Evolutionary conservation across 1,140 invertebrate species (phyloP), one percentile per base, ranked within the genome.

Genomic region (Leucophenga varia): DNA sequence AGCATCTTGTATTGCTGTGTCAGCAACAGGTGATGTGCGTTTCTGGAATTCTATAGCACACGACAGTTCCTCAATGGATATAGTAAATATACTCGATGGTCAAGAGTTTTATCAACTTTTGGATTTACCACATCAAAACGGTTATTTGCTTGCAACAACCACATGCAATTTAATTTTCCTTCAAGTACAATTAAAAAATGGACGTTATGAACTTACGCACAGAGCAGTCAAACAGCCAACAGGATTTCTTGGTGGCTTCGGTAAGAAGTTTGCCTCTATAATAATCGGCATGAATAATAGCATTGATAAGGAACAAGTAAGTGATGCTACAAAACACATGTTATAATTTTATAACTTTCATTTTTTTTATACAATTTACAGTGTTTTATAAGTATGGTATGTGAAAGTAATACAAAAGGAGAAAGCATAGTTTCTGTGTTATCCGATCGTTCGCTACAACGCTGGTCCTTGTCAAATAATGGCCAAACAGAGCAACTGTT

Each of bases 41-140:
- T 97, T 90, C 73, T 97, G 95, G 95, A 80, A 90, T 0, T 91
- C 86, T 20, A 86, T 97, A 31, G 86, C 89, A 1, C 91, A 95
- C 61, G 92, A 95, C 64, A 86, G 86, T 3, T 84, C 86, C 7
- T 93, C 87, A n/a, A 80, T 87, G 10, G 93, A 96, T 76, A 84
- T 88, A 18, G 88, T 82, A 55, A 86, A 89, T 3, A 91, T 95
- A 59, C 75, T 97, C 13, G 86, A 89, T 5, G 86, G 87, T 0
- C 86, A 88, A 73, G 86, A 95, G 78, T 95, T 93, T 72, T 88
- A 89, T 55, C 84, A 83, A 39, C 72, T 95, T 10, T 82, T 84
- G 1, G 81, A 84, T 50, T 76, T 87, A 28, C 82, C 86, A 52
- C 82, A 85, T 2, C 79, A 86, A 52, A 77, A 86, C 44, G 90